These are phyloP conservation scores for Eclectus roratus DNA, from an alignment of 2,113 vertebrate genomes.

Conservation along the genomic window DNA sequence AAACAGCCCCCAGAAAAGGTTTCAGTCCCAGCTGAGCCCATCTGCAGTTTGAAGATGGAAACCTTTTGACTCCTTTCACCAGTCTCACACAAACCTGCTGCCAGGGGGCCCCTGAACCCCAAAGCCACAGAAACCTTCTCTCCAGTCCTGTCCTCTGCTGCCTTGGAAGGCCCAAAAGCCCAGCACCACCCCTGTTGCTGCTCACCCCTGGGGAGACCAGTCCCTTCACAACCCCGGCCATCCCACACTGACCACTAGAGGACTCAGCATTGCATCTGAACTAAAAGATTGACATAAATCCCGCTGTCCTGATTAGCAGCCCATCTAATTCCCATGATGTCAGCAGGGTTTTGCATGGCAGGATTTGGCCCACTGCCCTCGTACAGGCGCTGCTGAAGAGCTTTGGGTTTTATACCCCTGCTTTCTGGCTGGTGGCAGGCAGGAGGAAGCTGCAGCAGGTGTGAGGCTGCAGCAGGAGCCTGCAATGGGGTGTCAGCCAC, in stretches of 20 bases:
- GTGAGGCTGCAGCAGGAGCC: not conserved
- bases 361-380: not conserved
- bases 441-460: not conserved
- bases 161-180: not conserved
- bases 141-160: not conserved
- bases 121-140: not conserved
- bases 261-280: not conserved
- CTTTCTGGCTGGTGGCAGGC: not conserved
- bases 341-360: not conserved
- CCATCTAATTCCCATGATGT: not conserved
- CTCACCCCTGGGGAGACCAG: accelerated
- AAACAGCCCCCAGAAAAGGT: not conserved
- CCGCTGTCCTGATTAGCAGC: not conserved
- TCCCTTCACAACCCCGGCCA: not conserved
- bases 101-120: not conserved
- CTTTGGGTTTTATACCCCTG: not conserved
- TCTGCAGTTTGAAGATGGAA: not conserved
- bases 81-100: not conserved
- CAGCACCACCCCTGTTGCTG: not conserved
- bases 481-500: not conserved
- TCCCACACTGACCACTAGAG: not conserved
- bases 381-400: accelerated
- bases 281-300: not conserved
- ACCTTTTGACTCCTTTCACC: not conserved
- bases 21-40: not conserved